Base-by-base conservation (phyloP, 2,888 invertebrate genomes). In the Mechanitis messenoides region DNA sequence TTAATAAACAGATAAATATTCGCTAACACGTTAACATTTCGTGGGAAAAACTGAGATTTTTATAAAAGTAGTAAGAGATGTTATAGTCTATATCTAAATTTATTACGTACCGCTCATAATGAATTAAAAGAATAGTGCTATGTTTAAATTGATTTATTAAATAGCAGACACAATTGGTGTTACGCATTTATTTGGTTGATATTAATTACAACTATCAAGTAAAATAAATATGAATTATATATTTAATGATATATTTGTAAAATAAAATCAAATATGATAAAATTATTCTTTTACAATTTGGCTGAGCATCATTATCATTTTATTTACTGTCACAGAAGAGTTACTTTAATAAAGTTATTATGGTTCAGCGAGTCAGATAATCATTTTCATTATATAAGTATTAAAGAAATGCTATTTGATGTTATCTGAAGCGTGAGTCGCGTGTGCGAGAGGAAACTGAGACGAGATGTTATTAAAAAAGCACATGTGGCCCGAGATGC, bases 401-500 rank as follows among this genome's bases (percentile, higher is more conserved):
- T 83, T 84, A 84, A 87, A 87, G 82, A 83, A 85, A 84, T 86
- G 82, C 79, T 83, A 76, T 84, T 84, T 72, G 87, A 88, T 88
- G 78, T 75, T 87, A 89, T 89, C 88, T 86, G 78, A 77, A 78
- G 81, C 83, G 80, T 79, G 82, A 83, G 82, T 83, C 84, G 83
- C 84, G 84, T 80, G 81, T 81, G 73, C 80, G 76, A 78, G 83
- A 83, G 87, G 86, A 84, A 85, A 78, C 81, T 73, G 82, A 81
- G 83, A 78, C 67, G 81, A 77, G 83, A 83, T 76, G 75, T 84
- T 86, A 87, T 89, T 87, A 88, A 88, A 89, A 89, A 89, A 81
- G 81, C 88, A 88, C 88, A 90, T 89, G 88, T 87, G 86, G 78
- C 77, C 70, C 77, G 79, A 87, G 88, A 89, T 90, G 86, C 77